Evolutionary conservation across 2,797 vertebrate species (phyloP).

Genomic region (Enteromius paludinosus): DNA sequence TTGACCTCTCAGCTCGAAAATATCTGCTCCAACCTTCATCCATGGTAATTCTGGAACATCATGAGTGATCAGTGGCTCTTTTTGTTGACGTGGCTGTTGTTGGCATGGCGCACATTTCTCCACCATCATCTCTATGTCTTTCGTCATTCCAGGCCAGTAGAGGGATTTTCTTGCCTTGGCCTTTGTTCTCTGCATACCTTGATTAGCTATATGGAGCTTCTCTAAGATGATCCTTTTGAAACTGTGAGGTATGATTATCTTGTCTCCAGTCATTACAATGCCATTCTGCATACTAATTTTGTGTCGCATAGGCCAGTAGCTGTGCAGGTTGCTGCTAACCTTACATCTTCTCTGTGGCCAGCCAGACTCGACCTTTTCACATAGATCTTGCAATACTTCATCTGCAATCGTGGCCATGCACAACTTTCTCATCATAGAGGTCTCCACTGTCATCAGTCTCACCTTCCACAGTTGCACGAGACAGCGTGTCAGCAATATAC

Average conservation of each 20-base stretch:
- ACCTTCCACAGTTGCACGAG: no score
- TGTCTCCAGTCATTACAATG: not conserved
- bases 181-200: slow-evolving; percentile 43
- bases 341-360: slow-evolving; percentile 21
- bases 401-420: no score
- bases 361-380: no score
- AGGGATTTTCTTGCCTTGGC: slow-evolving; percentile 46
- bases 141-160: slow-evolving; percentile 49
- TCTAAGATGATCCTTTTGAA: slow-evolving; percentile 4
- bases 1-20: slow-evolving; percentile 54
- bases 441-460: no score
- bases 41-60: slow-evolving; percentile 49
- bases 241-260: slow-evolving; percentile 31
- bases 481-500: not conserved
- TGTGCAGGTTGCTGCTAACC: not conserved
- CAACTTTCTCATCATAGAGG: no score
- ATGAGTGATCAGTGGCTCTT: slow-evolving; percentile 42
- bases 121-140: slow-evolving; percentile 32
- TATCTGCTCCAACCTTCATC: slow-evolving; percentile 36
- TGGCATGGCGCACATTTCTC: slow-evolving; percentile 43
- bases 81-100: no score
- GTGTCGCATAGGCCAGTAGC: not conserved
- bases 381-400: no score
- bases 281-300: not conserved
- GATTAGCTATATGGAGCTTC: slow-evolving; percentile 44